Base-by-base conservation (phyloP, 2,797 vertebrate species). In the Falco novaeseelandiae region DNA sequence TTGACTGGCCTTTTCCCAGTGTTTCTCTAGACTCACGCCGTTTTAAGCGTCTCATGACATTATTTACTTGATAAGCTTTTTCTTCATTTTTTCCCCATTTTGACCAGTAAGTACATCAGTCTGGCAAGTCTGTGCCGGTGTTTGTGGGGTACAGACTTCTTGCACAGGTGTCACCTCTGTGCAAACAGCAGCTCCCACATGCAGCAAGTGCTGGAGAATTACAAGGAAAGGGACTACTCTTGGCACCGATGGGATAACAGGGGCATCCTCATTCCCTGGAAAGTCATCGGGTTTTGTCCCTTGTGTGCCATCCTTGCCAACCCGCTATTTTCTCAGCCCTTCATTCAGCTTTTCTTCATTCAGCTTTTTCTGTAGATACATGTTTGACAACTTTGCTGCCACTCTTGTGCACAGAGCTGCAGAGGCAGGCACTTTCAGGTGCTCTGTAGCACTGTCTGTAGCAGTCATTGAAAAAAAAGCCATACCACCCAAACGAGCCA, bases 181-280 rank as follows among this genome's bases (percentile, higher is more conserved):
- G 36, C 26, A 71, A 44, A 34, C 18, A 78, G 29, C 29, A 74
- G 19, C 15, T 95, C 25, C 14, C 14, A 36, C 21, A 36, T 4
- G 6, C 34, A 73, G 11, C 19, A 78, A 57, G 18, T 30, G 3
- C 6, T 85, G 58, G 26, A 69, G 69, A 57, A 69, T 12, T 20
- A 12, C 17, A 38, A 81, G n/a, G 36, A 78, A 13, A 54, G 5
- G 4, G 34, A 58, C 2, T 10, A 5, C 9, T 46, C 5, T 61
- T 0, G 1, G 32, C 51, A 70, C 14, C 0, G 8, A 3, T n/a
- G 34, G 46, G 17, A 62, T 21, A 80, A 58, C 0, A 2, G 8
- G 3, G 1, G 0, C 1, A 0, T 69, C 9, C 8, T 63, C 14
- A 20, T 57, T 71, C 38, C 14, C 20, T 36, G 13, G 52, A 19